Conservation (phyloP, 2,888 invertebrate species). For the Pandemis corylana region DNA sequence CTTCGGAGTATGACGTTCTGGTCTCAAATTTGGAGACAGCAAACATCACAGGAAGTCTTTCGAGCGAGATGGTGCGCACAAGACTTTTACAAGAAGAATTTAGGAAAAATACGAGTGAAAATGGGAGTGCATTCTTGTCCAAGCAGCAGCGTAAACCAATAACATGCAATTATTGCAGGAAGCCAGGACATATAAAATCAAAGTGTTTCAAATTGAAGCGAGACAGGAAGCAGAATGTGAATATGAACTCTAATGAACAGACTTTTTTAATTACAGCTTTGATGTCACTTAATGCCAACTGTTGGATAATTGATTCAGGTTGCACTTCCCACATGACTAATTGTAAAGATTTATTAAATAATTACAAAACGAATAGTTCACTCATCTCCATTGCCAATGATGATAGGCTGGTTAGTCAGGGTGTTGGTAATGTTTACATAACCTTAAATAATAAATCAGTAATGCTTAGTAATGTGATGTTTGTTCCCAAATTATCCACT, state of each 20-base stretch:
- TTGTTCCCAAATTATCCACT: background rate
- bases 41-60: background rate
- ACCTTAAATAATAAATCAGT: background rate
- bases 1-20: background rate
- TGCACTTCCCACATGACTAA: background rate
- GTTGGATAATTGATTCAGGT: background rate
- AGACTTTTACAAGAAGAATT: conserved; percentile 2
- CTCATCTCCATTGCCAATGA: background rate
- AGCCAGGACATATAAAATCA: background rate
- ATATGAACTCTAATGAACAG: background rate
- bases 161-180: background rate
- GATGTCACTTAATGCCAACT: background rate
- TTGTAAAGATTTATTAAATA: background rate
- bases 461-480: background rate
- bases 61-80: conserved; percentile 3
- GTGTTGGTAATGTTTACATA: background rate
- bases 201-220: background rate
- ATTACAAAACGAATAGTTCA: background rate
- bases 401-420: background rate
- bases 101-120: background rate
- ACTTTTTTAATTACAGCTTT: background rate
- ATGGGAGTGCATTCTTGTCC: background rate
- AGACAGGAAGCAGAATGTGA: background rate
- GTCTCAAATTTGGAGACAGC: conserved; percentile 7
- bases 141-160: background rate